Evolutionary conservation across 2,797 vertebrate species (phyloP).

Genomic region (Erpetoichthys calabaricus): DNA sequence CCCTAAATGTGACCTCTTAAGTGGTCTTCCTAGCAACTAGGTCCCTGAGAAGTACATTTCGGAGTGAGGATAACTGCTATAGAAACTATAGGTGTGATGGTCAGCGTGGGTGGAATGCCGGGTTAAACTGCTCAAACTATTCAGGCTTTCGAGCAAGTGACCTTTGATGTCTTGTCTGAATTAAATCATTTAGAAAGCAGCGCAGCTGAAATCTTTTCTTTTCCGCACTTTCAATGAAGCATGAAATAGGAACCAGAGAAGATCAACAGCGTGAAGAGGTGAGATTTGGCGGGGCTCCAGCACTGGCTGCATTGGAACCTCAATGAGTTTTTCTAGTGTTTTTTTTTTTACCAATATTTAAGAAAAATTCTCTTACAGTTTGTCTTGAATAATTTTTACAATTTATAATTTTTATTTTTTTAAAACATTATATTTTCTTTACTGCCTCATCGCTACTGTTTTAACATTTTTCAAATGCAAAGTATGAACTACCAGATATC

Average conservation of each 20-base stretch:
- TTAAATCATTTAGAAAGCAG: slow-evolving; percentile 28
- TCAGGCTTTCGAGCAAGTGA: no score
- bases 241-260: slow-evolving; percentile 30
- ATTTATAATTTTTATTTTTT: neutral
- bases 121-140: no score
- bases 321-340: neutral
- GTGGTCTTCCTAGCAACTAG: no score
- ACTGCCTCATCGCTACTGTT: no score
- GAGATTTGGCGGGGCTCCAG: slow-evolving; percentile 16
- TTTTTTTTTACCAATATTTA: neutral
- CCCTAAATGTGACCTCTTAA: no score
- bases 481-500: no score
- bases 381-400: neutral
- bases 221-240: slow-evolving; percentile 34
- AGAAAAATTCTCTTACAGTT: neutral
- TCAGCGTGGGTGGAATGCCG: no score
- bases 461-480: no score
- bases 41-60: no score
- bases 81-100: no score
- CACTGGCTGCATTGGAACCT: neutral
- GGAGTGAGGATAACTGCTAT: no score
- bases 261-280: slow-evolving; percentile 23
- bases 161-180: slow-evolving; percentile 20
- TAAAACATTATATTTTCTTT: no score
- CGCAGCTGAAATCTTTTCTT: slow-evolving; percentile 25